These are phyloP conservation scores for Leptinotarsa juncta DNA, from an alignment of 2,888 invertebrate genomes.

Conservation along the genomic window DNA sequence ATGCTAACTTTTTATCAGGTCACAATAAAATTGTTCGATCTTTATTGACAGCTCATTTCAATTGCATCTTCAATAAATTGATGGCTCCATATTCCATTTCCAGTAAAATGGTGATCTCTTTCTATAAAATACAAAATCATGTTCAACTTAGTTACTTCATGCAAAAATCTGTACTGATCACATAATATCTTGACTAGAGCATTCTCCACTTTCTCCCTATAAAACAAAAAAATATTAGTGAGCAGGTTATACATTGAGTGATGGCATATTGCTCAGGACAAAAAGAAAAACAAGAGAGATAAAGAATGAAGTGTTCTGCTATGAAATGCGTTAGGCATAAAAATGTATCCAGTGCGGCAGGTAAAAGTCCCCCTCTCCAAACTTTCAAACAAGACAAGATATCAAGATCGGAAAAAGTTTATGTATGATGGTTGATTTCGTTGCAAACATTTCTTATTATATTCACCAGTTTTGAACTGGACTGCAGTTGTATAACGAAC, in stretches of 20 bases:
- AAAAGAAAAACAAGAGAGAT: neutral
- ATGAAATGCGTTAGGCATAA: too few relatives aligned
- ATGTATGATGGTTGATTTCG: too few relatives aligned
- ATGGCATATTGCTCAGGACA: slow-evolving; percentile 10
- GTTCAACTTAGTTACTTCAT: slow-evolving; percentile 69
- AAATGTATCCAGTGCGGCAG: too few relatives aligned
- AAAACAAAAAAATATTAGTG: slow-evolving; percentile 35
- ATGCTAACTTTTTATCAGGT: too few relatives aligned
- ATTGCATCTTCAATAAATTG: slow-evolving; percentile 22
- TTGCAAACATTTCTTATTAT: too few relatives aligned
- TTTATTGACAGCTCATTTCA: slow-evolving; percentile 31
- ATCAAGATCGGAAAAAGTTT: too few relatives aligned
- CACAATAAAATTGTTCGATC: neutral
- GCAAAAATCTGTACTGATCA: slow-evolving; percentile 49
- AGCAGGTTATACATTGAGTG: neutral
- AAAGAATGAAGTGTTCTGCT: neutral
- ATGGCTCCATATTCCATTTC: slow-evolving; percentile 77
- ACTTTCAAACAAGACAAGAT: too few relatives aligned
- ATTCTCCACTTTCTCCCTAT: slow-evolving; percentile 58
- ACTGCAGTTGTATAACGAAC: too few relatives aligned
- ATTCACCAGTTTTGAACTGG: too few relatives aligned
- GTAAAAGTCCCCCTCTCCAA: too few relatives aligned
- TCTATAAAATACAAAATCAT: slow-evolving; percentile 79
- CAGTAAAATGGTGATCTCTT: slow-evolving; percentile 78
- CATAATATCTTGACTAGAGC: slow-evolving; percentile 50